Evolutionary conservation across 1,140 invertebrate species (phyloP), one percentile per base, ranked within the genome.

Genomic region (Spodoptera frugiperda): DNA sequence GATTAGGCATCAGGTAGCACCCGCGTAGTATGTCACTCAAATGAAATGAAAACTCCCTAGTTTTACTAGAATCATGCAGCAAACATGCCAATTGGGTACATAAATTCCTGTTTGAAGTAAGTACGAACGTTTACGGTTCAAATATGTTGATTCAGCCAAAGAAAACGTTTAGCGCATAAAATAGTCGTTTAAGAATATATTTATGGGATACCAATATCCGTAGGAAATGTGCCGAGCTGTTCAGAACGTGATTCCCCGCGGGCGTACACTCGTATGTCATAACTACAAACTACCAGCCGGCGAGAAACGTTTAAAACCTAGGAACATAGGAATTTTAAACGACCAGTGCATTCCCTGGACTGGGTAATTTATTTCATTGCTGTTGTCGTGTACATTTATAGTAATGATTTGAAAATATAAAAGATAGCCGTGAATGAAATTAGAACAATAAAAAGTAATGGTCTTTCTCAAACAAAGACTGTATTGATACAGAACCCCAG

Each of bases 101-200:
- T 46, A 63, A 63, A 63, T 46, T 11, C 9, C 33, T 15, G 39
- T 25, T 57, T 57, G 55, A 30, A 53, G 15, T 57, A 25, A 33
- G 21, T n/a, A n/a, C 21, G 11, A 30, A 14, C 55, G 30, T 30
- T 59, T 15, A 39, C 55, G n/a, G 14, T 33, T 54, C 19, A 17
- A 51, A 59, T 17, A 51, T 4, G 48, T 25, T 39, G 19, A 63
- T 76, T n/a, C 39, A 3, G 8, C 14, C 59, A 71, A 55, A 54
- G 63, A 79, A 76, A 68, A 73, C 59, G 67, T 72, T 76, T 53
- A 53, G 14, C 65, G 39, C 51, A 76, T 55, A 76, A 68, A 68
- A 68, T 59, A 46, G 44, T 65, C 55, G 63, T 76, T 65, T n/a
- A n/a, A 44, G 15, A 21, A 46, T 17, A 49, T 65, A 65, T 65